Evolutionary conservation across 2,888 invertebrate genomes (phyloP).

Genomic region (Poecilus cupreus): DNA sequence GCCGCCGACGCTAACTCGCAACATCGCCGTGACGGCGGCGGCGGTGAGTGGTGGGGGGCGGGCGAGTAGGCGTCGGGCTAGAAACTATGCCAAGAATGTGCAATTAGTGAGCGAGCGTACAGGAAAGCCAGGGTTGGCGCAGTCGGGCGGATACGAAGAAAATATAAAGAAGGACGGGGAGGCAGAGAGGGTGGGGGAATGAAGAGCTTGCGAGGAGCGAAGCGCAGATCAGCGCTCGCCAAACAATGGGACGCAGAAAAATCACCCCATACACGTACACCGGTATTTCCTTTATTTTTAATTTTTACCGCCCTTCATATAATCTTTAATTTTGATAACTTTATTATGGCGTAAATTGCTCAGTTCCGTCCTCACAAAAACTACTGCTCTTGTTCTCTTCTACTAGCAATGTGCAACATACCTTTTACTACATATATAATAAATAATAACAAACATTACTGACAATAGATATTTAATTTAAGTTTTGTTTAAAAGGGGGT

Average conservation of each 20-base stretch:
- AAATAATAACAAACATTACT: no score
- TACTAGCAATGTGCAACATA: no score
- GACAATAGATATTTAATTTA: no score
- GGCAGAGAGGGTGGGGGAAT: conserved; percentile 66
- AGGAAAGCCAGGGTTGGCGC: conserved; percentile 67
- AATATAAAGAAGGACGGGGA: conserved; percentile 79
- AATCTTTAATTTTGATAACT: no score
- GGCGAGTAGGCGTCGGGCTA: conserved; percentile 78
- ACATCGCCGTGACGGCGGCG: conserved; percentile 37
- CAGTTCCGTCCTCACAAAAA: no score
- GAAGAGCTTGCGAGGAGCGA: conserved; percentile 65
- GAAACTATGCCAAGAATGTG: conserved; percentile 98
- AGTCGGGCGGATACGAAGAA: conserved; percentile 76
- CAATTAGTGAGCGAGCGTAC: conserved; percentile 93
- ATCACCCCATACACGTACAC: not conserved
- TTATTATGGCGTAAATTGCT: no score
- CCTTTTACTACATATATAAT: no score
- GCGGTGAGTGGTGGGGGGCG: conserved; percentile 14
- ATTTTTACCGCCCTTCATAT: no score
- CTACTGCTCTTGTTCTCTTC: no score
- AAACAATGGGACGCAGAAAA: not conserved
- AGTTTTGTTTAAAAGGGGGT: no score
- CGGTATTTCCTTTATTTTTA: not conserved
- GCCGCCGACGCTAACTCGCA: conserved; percentile 6
- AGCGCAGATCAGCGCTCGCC: not conserved